phyloP scores from a whole-genome alignment of 2,113 vertebrate species.

The Caretta caretta region DNA sequence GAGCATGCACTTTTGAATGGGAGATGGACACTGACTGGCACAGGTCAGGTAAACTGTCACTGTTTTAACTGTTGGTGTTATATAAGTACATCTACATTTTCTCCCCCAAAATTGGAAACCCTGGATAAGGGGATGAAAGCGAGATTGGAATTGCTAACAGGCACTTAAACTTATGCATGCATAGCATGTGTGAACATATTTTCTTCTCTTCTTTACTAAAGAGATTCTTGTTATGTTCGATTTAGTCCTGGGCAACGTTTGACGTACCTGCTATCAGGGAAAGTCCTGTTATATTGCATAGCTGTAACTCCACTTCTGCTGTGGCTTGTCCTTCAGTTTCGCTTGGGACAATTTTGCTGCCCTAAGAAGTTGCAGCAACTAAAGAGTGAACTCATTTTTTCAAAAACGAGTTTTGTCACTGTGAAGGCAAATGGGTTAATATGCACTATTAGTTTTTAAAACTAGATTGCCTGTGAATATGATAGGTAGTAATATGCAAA shows the following conservation, averaged over 20 bases:
- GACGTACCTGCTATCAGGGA: not conserved
- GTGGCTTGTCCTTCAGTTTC: not conserved
- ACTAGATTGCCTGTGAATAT: constrained; percentile 10
- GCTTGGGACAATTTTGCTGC: not conserved
- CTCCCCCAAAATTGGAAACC: not conserved
- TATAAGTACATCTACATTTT: not conserved
- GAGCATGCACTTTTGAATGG: not conserved
- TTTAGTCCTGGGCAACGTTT: not conserved
- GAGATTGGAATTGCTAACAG: not conserved
- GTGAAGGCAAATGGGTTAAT: not conserved
- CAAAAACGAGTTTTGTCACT: constrained; percentile 12
- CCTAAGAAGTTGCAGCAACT: not conserved
- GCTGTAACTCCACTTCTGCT: not conserved
- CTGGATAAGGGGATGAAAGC: not conserved
- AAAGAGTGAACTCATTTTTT: not conserved
- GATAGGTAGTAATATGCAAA: constrained; percentile 61
- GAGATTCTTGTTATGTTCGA: not conserved
- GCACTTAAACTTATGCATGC: not conserved
- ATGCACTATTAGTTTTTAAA: constrained; percentile 31
- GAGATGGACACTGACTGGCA: not conserved
- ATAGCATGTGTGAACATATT: not conserved
- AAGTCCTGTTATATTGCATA: not conserved
- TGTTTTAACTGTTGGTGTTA: not conserved
- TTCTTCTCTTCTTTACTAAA: not conserved
- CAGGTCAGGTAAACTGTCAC: not conserved